phyloP scores from a whole-genome alignment of 2,888 invertebrate species.

The Agriopis marginaria region DNA sequence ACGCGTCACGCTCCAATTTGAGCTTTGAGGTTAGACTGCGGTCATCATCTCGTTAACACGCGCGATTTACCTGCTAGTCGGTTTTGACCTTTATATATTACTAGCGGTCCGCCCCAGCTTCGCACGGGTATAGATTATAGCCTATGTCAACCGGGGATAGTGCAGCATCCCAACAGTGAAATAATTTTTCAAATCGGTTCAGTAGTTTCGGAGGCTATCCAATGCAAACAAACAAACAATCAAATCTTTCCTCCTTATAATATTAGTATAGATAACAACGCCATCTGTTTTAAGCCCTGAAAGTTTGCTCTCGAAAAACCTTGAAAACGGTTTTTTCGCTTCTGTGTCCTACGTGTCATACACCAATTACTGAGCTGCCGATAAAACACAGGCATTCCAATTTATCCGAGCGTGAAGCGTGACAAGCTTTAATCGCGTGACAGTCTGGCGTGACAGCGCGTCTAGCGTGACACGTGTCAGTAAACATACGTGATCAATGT shows the following conservation, averaged over 20 bases:
- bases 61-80: not conserved
- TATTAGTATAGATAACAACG: no score
- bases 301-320: not conserved
- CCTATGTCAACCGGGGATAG: no score
- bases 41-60: not conserved
- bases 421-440: conserved; percentile 15
- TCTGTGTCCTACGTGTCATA: not conserved
- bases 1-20: conserved; percentile 10
- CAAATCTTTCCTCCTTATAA: no score
- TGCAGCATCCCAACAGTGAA: no score
- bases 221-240: no score
- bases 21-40: conserved; percentile 1
- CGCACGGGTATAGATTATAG: no score
- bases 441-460: conserved; percentile 2
- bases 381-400: not conserved
- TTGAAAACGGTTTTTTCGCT: not conserved
- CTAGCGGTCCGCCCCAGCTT: no score
- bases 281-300: no score
- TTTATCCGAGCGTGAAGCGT: conserved; percentile 4
- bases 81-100: not conserved
- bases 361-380: not conserved
- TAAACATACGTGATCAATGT: conserved; percentile 8
- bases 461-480: conserved; percentile 2
- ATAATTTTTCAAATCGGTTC: no score
- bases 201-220: no score